Evolutionary conservation across 1,140 invertebrate genomes (phyloP), one percentile per base, ranked within the genome.

Genomic region (Cepaea nemoralis): DNA sequence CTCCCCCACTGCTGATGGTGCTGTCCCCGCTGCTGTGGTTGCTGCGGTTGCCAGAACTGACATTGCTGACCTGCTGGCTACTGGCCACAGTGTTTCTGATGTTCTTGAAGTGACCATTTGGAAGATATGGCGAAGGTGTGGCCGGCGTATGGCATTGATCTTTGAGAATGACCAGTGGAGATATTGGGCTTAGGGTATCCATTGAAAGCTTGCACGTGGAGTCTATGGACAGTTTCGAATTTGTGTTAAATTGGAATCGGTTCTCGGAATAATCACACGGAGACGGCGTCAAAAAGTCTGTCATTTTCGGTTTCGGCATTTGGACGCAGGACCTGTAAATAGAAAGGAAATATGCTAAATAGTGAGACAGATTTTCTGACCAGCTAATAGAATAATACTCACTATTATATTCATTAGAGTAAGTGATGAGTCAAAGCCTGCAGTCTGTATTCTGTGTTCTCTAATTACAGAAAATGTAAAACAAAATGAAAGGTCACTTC

Each of bases 11-110:
- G 76, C 74, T 76, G 45, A 66, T 40, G 55, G 2, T 55, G 75
- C 76, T 78, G 63, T 67, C 59, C 8, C 59, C 76, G 59, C 76
- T 67, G 76, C 76, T 67, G 59, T 67, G 55, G 63, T 45, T 66
- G 63, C 76, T 67, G 33, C 76, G 55, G 0, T 67, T 33, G 0
- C 59, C 37, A 35, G 33, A 37, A n/a, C 37, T 67, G 35, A 8
- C 31, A 45, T 5, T 66, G 39, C n/a, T 42, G 55, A 22, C 27
- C 35, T 6, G 16, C 8, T 40, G 31, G 37, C 27, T 33, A 33
- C n/a, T 67, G 59, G 24, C 27, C 24, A 48, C 6, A 45, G 8
- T 45, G 37, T 67, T 78, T 55, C 31, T 78, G 55, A 8, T 78
- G 59, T 39, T 67, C 31, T 33, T 67, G 35, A 31, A n/a, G 37